phyloP scores from a whole-genome alignment of 2,113 vertebrate genomes.

The Cacatua alba region DNA sequence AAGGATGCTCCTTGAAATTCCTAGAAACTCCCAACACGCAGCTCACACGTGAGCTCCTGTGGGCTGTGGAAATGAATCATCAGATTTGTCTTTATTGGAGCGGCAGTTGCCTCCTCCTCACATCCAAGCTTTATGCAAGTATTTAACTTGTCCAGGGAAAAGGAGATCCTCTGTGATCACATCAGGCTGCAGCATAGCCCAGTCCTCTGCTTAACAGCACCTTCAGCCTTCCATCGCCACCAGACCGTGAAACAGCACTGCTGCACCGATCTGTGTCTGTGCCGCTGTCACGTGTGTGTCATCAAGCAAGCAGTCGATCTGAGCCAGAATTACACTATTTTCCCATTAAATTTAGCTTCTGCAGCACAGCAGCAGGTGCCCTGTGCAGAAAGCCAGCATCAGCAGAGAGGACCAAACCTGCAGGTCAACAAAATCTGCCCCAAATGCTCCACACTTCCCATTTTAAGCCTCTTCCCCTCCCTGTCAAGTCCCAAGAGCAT shows the following conservation, averaged over 20 bases:
- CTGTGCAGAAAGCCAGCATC: neutral
- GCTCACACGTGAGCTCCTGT: neutral
- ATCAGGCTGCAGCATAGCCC: neutral
- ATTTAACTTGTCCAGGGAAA: neutral
- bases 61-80: neutral
- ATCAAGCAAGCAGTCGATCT: neutral
- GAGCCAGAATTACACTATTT: neutral
- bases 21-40: neutral
- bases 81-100: neutral
- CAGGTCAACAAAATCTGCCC: neutral
- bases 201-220: neutral
- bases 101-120: neutral
- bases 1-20: neutral
- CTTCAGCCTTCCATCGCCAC: neutral
- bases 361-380: neutral
- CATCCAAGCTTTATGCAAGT: neutral
- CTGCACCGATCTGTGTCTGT: neutral
- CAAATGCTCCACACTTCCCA: accelerated
- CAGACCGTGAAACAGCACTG: neutral
- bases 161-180: neutral
- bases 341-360: neutral
- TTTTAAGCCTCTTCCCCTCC: neutral
- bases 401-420: neutral
- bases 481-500: neutral
- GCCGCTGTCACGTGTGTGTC: accelerated